A percentile compares a stretch with the other conserved stretches of the same genome.
Conservation (phyloP, 2,797 vertebrate genomes). For the Balearica regulorum region DNA sequence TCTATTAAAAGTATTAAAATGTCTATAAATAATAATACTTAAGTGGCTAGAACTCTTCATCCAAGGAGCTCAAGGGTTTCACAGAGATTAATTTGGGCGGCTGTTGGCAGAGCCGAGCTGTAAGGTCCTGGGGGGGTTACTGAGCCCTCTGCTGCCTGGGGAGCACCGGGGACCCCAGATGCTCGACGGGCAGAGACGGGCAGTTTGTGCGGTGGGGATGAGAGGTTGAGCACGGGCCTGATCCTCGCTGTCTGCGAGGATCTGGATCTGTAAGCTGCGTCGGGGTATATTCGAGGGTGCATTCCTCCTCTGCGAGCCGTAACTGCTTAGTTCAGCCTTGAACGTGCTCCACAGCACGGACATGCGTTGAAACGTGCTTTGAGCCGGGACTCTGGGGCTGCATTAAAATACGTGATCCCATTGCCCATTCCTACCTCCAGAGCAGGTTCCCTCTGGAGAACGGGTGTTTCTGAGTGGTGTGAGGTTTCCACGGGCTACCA, state of each 20-base stretch:
- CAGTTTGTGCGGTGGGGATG: neutral
- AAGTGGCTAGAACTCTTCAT: neutral
- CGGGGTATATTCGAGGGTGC: accelerated
- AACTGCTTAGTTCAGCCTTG: neutral
- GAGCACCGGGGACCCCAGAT: neutral
- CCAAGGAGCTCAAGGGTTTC: neutral
- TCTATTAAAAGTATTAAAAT: neutral
- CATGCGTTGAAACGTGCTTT: neutral
- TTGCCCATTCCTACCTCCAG: neutral
- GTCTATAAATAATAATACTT: slow-evolving; percentile 11
- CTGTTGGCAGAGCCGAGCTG: neutral
- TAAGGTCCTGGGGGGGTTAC: neutral
- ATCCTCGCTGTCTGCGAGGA: too few species aligned
- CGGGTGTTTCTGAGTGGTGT: neutral
- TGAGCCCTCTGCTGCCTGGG: neutral
- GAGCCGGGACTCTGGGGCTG: neutral
- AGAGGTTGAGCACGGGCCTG: neutral
- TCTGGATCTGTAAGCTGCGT: neutral
- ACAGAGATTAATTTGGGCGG: neutral
- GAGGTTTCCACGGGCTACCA: accelerated
- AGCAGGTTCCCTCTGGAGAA: neutral
- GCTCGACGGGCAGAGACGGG: neutral
- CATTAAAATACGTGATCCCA: accelerated
- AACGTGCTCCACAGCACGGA: accelerated
- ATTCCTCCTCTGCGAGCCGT: neutral